Base-by-base conservation (phyloP, 2,888 invertebrate genomes). In the Epinotia ramella region DNA sequence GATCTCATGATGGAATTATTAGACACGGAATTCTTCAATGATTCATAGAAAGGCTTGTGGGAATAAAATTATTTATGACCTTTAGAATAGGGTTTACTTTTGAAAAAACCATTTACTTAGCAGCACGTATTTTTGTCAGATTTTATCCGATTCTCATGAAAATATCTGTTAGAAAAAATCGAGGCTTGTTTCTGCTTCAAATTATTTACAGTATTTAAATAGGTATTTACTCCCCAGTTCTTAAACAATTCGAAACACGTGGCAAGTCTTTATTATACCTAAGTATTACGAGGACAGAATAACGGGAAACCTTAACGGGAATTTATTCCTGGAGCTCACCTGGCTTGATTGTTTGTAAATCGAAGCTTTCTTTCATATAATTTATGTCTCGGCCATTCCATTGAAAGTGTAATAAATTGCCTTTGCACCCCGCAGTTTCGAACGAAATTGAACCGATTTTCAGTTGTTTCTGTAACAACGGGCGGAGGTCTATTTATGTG, bases 391-490 rank as follows among this genome's bases (percentile, higher is more conserved):
- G 18, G 5, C 33, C 59, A 33, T 64, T 69, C 63, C 68, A 69
- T 57, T 49, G 57, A 33, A 57, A 16, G 74, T 33, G 46, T 40
- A 64, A 74, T 59, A 64, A 69, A 74, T 69, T 46, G 69, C 46
- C 16, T 33, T 49, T 40, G 56, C 57, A 63, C 64, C 74, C 74
- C 33, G 59, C 63, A 16, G 56, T 44, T 33, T 16, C 28, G 12
- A 73, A 46, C 57, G 33, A 74, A 74, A 74, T 74, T 74, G 74
- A 74, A 64, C 64, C 28, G 64, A 64, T 59, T 69, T 64, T 74
- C 74, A 74, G 20, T 69, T 74, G 63, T 74, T 74, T 73, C 53
- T 9, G 57, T 59, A 57, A 59, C 13, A 69, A 46, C 18, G 64
- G 74, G 16, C 2, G 53, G 53, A n/a, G n/a, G 53, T 53, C 53